phyloP scores from a whole-genome alignment of 2,113 vertebrate genomes.

The Proterorhinus semilunaris region DNA sequence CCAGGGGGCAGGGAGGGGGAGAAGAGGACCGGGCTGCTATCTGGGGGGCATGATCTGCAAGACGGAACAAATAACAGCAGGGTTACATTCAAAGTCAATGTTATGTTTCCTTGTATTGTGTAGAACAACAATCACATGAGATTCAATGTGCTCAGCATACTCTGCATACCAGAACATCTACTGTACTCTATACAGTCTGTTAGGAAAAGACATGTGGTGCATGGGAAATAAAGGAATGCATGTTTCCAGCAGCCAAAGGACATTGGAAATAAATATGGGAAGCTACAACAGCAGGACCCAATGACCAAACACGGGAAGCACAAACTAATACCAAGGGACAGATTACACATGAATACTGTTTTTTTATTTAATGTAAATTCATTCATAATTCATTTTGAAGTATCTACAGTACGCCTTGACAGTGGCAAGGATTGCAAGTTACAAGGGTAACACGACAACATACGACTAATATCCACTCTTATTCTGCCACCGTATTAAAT shows the following conservation, averaged over 20 bases:
- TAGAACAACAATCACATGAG: not conserved
- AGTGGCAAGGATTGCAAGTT: too few relatives aligned
- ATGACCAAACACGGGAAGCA: slow-evolving; percentile 13
- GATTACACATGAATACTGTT: not conserved
- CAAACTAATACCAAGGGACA: not conserved
- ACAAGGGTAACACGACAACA: too few relatives aligned
- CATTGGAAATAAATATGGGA: slow-evolving; percentile 31
- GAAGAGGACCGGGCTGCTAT: slow-evolving; percentile 74
- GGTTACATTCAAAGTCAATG: slow-evolving; percentile 1
- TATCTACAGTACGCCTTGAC: too few relatives aligned
- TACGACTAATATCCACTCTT: too few relatives aligned
- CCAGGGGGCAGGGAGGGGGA: slow-evolving; percentile 55
- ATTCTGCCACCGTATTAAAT: too few relatives aligned
- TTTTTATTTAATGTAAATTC: too few relatives aligned
- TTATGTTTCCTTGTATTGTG: not conserved
- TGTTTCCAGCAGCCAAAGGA: slow-evolving; percentile 19
- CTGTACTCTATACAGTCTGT: not conserved
- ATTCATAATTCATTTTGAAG: too few relatives aligned
- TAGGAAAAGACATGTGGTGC: slow-evolving; percentile 18
- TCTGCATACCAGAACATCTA: not conserved
- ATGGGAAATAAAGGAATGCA: slow-evolving; percentile 20
- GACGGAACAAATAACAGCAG: slow-evolving; percentile 12
- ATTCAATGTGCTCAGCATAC: not conserved
- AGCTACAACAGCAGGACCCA: slow-evolving; percentile 7
- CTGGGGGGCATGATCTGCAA: slow-evolving; percentile 87